Evolutionary conservation across 2,888 invertebrate genomes (phyloP).

Genomic region (Dryobota labecula): DNA sequence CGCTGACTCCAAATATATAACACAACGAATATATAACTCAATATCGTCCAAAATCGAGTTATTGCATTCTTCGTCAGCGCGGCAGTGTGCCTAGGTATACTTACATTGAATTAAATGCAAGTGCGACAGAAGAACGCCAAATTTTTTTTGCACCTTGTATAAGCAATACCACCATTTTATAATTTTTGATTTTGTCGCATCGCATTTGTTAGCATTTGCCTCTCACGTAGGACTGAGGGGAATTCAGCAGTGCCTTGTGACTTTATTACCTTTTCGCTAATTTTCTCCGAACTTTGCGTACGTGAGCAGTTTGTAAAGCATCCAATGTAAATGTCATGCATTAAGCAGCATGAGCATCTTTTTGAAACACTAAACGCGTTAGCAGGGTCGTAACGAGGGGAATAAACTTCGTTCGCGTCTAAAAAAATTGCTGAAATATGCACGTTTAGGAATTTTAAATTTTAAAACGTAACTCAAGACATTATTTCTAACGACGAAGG

Average conservation of each 20-base stretch:
- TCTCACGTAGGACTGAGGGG: slow-evolving; percentile 38
- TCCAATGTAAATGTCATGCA: slow-evolving; percentile 53
- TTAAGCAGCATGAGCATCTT: slow-evolving; percentile 50
- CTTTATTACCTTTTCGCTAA: slow-evolving; percentile 63
- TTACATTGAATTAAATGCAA: neutral
- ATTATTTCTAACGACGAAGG: neutral
- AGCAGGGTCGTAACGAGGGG: slow-evolving; percentile 82
- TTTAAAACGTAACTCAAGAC: neutral
- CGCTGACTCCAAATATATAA: too few species aligned
- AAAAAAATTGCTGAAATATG: slow-evolving; percentile 23
- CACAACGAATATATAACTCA: too few species aligned
- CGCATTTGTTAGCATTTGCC: slow-evolving; percentile 9
- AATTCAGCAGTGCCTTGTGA: slow-evolving; percentile 52
- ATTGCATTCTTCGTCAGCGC: too few species aligned
- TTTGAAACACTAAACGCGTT: slow-evolving; percentile 53
- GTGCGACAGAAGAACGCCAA: neutral
- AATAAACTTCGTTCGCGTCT: slow-evolving; percentile 32
- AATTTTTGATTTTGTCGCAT: slow-evolving; percentile 28
- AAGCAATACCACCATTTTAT: neutral
- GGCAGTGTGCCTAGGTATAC: neutral
- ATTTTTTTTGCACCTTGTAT: too few species aligned
- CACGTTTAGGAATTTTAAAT: neutral
- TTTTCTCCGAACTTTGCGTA: slow-evolving; percentile 58
- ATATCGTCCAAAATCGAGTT: too few species aligned
- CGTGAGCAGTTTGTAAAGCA: slow-evolving; percentile 56